These are phyloP conservation scores for Polypterus senegalus DNA, from an alignment of 2,113 vertebrate species.

Conservation along the genomic window DNA sequence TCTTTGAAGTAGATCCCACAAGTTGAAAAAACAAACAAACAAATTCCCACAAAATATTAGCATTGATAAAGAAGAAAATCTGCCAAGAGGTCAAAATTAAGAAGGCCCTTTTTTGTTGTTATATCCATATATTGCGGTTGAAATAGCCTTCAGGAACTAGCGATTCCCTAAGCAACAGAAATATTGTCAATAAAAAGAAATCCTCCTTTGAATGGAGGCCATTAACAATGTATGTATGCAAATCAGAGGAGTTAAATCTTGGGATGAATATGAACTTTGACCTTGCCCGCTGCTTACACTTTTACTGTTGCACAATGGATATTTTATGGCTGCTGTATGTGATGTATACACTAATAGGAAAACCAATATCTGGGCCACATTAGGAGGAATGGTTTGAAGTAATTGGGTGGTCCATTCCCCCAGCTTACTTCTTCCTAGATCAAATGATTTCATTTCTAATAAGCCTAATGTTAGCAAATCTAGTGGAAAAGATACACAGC, in stretches of 20 bases:
- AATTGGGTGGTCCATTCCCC: constrained; percentile 15
- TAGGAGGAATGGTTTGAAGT: constrained; percentile 14
- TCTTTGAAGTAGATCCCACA: no score
- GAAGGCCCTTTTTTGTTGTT: neutral
- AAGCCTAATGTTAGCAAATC: constrained; percentile 17
- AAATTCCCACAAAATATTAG: no score
- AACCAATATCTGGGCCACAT: constrained; percentile 10
- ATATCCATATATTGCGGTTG: neutral
- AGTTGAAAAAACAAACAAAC: no score
- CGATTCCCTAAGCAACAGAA: neutral
- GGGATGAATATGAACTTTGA: constrained; percentile 10
- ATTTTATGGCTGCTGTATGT: neutral
- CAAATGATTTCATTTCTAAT: constrained; percentile 23
- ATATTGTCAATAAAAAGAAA: constrained; percentile 1
- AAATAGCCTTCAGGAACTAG: neutral
- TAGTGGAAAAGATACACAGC: constrained; percentile 1
- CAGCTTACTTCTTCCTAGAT: constrained; percentile 23
- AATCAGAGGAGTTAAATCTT: constrained; percentile 2
- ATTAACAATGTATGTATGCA: constrained; percentile 38
- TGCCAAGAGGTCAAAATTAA: no score
- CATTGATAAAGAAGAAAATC: no score
- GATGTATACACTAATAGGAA: constrained; percentile 8
- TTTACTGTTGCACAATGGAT: constrained; percentile 7
- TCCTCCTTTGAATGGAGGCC: neutral
- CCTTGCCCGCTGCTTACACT: constrained; percentile 5